Conservation (phyloP, 2,888 invertebrate species). For the Coleophora deauratella region DNA sequence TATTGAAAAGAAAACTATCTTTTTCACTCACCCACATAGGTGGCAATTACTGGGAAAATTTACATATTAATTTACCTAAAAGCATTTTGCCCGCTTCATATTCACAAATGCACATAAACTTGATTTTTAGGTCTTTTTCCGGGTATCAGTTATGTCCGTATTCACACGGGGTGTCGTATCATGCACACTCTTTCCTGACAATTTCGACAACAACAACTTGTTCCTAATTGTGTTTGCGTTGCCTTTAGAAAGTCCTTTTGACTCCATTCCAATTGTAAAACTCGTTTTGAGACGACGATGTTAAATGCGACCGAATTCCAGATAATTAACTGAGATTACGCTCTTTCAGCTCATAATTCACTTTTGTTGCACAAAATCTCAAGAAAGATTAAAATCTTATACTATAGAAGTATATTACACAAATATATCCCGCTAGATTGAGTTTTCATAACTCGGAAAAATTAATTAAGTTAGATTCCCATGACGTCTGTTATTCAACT, state of each 20-base stretch:
- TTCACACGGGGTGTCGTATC: constrained; percentile 25
- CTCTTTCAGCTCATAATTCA: constrained; percentile 50
- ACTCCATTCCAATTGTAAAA: constrained; percentile 59
- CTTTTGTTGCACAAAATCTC: constrained; percentile 48
- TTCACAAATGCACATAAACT: no score
- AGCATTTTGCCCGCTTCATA: no score
- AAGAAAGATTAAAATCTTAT: constrained; percentile 20
- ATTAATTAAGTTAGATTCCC: no score
- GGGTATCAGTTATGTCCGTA: constrained; percentile 16
- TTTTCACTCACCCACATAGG: no score
- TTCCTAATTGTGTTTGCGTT: constrained; percentile 65
- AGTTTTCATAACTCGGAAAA: no score
- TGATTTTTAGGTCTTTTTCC: no score
- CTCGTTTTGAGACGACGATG: constrained; percentile 53
- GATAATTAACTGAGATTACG: constrained; percentile 70
- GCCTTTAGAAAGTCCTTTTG: constrained; percentile 64
- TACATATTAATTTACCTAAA: no score
- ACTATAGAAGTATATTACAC: no score
- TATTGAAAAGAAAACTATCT: no score
- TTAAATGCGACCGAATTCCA: constrained; percentile 64
- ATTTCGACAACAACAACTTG: constrained; percentile 61
- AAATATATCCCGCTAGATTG: no score
- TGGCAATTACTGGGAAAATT: no score
- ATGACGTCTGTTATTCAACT: no score
- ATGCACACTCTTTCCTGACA: constrained; percentile 53